Evolutionary conservation across 2,113 vertebrate species (phyloP).

Genomic region (Nerophis ophidion): DNA sequence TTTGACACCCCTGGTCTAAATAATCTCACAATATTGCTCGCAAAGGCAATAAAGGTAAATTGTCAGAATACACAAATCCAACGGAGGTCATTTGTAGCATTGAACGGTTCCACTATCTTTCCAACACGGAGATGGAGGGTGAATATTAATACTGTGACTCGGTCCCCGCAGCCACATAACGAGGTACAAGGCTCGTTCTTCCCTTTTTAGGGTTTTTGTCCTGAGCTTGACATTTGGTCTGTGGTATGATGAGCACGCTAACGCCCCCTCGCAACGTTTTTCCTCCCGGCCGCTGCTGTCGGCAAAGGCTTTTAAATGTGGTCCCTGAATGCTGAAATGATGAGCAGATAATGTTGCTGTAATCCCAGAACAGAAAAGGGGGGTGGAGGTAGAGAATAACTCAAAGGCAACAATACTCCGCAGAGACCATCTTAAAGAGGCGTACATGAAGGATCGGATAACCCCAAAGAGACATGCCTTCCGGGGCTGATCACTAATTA

Average conservation of each 20-base stretch:
- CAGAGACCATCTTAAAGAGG: slow-evolving; percentile 11
- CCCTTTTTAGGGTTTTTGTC: slow-evolving; percentile 17
- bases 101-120: not conserved
- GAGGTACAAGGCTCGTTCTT: slow-evolving; percentile 19
- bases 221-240: slow-evolving; percentile 13
- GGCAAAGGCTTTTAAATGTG: slow-evolving; percentile 13
- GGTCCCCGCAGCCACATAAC: slow-evolving; percentile 23
- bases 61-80: not conserved
- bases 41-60: too few relatives aligned
- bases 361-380: slow-evolving; percentile 18
- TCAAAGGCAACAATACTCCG: not conserved
- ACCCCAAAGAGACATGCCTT: slow-evolving; percentile 23
- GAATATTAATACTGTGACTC: slow-evolving; percentile 18
- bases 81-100: not conserved
- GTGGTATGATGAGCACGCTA: slow-evolving; percentile 13
- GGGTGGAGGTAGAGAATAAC: not conserved
- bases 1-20: too few relatives aligned
- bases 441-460: slow-evolving; percentile 8
- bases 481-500: slow-evolving; percentile 38
- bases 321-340: slow-evolving; percentile 14
- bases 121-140: not conserved
- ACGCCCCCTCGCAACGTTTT: slow-evolving; percentile 15
- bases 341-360: slow-evolving; percentile 20
- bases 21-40: too few relatives aligned
- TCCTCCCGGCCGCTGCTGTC: not conserved